These are phyloP conservation scores for Drosophila triauraria DNA, from an alignment of 1,140 invertebrate genomes.

Conservation along the genomic window DNA sequence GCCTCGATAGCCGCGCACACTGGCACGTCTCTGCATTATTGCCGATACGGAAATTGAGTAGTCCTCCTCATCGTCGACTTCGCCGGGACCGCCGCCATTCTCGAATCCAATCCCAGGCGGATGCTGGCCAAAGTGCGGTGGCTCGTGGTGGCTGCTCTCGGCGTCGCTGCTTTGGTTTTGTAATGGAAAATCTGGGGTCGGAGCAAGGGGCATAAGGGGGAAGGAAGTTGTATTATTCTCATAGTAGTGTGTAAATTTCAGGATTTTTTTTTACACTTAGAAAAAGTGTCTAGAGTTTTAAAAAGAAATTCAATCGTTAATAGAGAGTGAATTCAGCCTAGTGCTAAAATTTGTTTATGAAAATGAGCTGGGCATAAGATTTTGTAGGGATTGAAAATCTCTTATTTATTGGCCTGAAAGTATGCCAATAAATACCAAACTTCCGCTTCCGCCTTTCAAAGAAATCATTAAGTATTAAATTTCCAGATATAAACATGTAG, in stretches of 20 bases:
- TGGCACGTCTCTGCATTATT: conserved; percentile 91
- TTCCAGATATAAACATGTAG: too few relatives aligned
- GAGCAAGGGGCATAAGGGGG: neutral
- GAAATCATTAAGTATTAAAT: too few relatives aligned
- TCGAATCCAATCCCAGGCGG: conserved; percentile 30
- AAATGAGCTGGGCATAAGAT: too few relatives aligned
- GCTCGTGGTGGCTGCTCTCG: conserved; percentile 55
- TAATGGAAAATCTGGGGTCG: conserved; percentile 57
- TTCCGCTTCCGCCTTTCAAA: too few relatives aligned
- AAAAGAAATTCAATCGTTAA: too few relatives aligned
- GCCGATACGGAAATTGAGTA: conserved; percentile 93
- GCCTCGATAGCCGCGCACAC: conserved; percentile 87
- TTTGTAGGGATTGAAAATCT: too few relatives aligned
- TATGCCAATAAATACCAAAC: too few relatives aligned
- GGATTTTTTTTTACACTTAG: neutral
- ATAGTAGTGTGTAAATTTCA: neutral
- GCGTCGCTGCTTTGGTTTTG: conserved; percentile 72
- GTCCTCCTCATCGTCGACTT: conserved; percentile 89
- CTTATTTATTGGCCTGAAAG: too few relatives aligned
- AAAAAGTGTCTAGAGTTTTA: neutral
- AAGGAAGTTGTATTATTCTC: neutral
- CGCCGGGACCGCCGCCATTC: conserved; percentile 53
- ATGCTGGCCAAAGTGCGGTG: conserved; percentile 22
- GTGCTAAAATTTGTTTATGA: too few relatives aligned
- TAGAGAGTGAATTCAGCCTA: neutral